These are phyloP conservation scores for Drosophila parvula DNA, from an alignment of 1,140 invertebrate species.

Conservation along the genomic window DNA sequence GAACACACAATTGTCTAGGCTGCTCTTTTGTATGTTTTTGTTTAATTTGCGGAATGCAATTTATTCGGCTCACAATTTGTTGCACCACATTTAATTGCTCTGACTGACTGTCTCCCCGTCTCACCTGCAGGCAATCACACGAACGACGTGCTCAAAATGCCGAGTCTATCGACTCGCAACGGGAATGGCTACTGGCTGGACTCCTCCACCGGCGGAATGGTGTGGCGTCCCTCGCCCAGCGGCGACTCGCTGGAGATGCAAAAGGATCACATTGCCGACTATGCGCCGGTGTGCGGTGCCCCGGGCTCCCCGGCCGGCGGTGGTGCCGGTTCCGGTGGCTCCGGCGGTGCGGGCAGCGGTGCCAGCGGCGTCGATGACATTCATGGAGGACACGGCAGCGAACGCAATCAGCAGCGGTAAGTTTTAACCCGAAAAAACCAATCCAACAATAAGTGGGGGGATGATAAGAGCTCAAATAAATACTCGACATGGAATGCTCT, in stretches of 20 bases:
- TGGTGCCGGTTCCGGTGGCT: slow-evolving; percentile 47
- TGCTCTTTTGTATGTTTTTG: slow-evolving; percentile 60
- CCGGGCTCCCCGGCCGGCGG: slow-evolving; percentile 33
- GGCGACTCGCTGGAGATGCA: slow-evolving; percentile 82
- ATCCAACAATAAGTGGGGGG: slow-evolving; percentile 10
- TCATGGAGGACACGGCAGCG: slow-evolving; percentile 75
- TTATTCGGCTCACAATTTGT: slow-evolving; percentile 74
- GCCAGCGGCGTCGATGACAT: slow-evolving; percentile 67
- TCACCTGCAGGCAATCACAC: slow-evolving; percentile 80
- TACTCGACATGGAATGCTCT: slow-evolving; percentile 18
- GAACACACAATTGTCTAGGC: slow-evolving; percentile 46
- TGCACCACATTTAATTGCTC: slow-evolving; percentile 80
- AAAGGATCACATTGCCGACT: slow-evolving; percentile 84
- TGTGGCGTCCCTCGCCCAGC: slow-evolving; percentile 80
- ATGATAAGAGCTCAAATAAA: not conserved
- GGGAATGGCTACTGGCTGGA: slow-evolving; percentile 84
- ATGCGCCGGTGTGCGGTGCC: slow-evolving; percentile 81
- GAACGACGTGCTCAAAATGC: slow-evolving; percentile 84
- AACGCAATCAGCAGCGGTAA: slow-evolving; percentile 83
- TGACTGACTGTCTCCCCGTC: slow-evolving; percentile 42
- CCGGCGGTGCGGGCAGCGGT: slow-evolving; percentile 35
- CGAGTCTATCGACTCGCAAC: slow-evolving; percentile 82
- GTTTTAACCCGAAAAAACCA: slow-evolving; percentile 54
- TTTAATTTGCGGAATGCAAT: slow-evolving; percentile 75
- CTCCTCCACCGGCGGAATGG: slow-evolving; percentile 82